phyloP scores from a whole-genome alignment of 2,888 invertebrate genomes.

The Morpho helenor region DNA sequence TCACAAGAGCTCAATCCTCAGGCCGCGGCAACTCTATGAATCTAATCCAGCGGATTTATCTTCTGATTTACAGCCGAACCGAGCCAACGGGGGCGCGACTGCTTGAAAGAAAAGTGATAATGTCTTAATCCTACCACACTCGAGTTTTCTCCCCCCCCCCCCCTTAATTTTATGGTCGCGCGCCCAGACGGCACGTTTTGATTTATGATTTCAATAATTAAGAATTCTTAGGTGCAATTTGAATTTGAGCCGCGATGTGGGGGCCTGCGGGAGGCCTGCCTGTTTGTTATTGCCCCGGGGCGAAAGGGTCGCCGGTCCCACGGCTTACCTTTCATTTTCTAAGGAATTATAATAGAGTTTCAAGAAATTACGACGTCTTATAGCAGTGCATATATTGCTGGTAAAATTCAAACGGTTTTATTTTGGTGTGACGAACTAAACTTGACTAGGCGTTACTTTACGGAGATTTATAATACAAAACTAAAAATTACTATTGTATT shows the following conservation, averaged over 20 bases:
- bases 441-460: no score
- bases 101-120: constrained; percentile 83
- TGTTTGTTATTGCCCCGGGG: constrained; percentile 72
- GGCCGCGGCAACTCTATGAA: constrained; percentile 77
- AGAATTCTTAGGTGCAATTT: constrained; percentile 79
- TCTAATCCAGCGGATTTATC: constrained; percentile 79
- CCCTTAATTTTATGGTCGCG: constrained; percentile 70
- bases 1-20: constrained; percentile 68
- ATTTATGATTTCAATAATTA: constrained; percentile 80
- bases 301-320: constrained; percentile 66
- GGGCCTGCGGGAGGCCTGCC: constrained; percentile 68
- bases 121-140: constrained; percentile 82
- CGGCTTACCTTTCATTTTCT: constrained; percentile 59
- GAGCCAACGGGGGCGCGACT: constrained; percentile 67
- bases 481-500: no score
- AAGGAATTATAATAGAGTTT: constrained; percentile 60
- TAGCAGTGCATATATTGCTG: constrained; percentile 23
- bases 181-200: constrained; percentile 76
- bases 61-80: constrained; percentile 77
- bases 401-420: not conserved
- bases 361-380: constrained; percentile 54
- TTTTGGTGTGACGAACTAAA: no score
- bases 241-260: constrained; percentile 69
- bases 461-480: no score
- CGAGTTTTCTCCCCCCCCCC: constrained; percentile 53